phyloP scores from a whole-genome alignment of 2,797 vertebrate genomes.

The Pelochelys cantorii region DNA sequence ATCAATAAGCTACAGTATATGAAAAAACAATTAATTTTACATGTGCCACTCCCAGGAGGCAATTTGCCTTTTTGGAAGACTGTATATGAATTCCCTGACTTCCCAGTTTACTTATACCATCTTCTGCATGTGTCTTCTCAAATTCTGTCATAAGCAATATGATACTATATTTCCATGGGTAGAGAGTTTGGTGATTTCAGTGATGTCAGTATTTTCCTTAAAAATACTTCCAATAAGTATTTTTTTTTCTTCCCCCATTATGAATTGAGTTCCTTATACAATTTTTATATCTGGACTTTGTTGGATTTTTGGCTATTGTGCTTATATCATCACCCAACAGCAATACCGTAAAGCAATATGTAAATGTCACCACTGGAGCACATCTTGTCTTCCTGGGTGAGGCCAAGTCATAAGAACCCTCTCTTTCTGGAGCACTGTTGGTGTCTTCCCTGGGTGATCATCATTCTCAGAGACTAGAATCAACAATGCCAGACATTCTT shows the following conservation, averaged over 20 bases:
- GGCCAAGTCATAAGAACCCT: no score
- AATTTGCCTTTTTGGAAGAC: background rate
- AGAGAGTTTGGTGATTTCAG: background rate
- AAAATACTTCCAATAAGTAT: background rate
- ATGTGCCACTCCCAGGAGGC: background rate
- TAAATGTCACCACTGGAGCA: no score
- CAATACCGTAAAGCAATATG: background rate
- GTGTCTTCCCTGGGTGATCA: no score
- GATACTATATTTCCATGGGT: background rate
- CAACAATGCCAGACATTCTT: no score
- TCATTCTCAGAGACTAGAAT: no score
- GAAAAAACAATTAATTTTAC: background rate
- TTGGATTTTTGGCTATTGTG: background rate
- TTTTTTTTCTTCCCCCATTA: background rate
- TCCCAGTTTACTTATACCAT: background rate
- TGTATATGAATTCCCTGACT: background rate
- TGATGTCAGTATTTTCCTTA: background rate
- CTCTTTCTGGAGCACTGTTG: no score
- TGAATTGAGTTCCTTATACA: background rate
- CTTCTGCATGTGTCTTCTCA: background rate
- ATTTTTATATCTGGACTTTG: background rate
- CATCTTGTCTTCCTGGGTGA: no score
- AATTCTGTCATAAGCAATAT: background rate
- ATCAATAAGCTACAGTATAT: background rate
- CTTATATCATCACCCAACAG: background rate